Base-by-base conservation (phyloP, 2,888 invertebrate species). In the Pedicia rivosa region DNA sequence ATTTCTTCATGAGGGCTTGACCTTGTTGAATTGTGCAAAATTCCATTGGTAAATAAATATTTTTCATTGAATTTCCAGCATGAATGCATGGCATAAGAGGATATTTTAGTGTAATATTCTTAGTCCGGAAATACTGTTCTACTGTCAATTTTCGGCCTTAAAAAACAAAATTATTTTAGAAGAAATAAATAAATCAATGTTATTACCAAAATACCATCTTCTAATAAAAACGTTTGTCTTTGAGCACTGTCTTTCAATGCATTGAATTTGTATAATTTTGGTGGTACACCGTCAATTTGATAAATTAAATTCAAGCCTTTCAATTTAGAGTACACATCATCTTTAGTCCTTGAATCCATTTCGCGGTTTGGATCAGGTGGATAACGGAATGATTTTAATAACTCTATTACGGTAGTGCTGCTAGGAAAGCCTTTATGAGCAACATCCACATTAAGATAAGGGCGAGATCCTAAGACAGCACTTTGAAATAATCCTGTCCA, bases 401-500 rank as follows among this genome's bases (percentile, higher is more conserved):
- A 50, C 28, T 50, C 48, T 3, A 63, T 44, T 5, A 70, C 60
- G 1, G 70, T 55, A 0, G 72, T 38, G 13, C 79, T 49, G 3
- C 41, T 70, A 0, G 82, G 80, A 49, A 86, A 84, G 1, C 78
- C 80, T 57, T 84, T 84, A 51, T 86, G 80, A 0, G 79, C 75
- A 26, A 84, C 82, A 60, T 97, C 95, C 38, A 97, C 76, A 57
- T 97, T 97, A 26, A 98, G 62, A 56, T 79, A 81, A 36, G 86
- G 82, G 47, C 72, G 75, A 70, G 87, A 83, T 9, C 91, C 91
- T 36, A 94, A 74, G 43, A 90, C 73, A 0, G 90, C 87, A 7
- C 87, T 83, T 59, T 94, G 92, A 63, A 86, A 97, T 1, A 90
- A 73, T 4, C 97, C 97, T 41, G 82, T 75, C 81, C 92, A 92